Conservation (phyloP, 2,113 vertebrate genomes). For the Kryptolebias marmoratus region DNA sequence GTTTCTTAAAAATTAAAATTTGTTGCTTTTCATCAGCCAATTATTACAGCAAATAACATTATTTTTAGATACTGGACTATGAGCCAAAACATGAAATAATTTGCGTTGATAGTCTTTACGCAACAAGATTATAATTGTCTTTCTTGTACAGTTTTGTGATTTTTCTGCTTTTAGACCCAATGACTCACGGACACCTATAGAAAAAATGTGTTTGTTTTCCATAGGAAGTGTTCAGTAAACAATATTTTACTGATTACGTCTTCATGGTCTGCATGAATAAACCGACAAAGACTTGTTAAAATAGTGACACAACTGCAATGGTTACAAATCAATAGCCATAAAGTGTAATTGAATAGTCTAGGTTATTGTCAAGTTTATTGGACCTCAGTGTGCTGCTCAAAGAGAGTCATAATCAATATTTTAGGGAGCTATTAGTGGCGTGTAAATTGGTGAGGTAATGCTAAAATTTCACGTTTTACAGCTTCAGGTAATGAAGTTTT, state of each 20-base stretch:
- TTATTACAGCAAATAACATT: no score
- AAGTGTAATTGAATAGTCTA: conserved; percentile 38
- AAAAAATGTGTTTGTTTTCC: not conserved
- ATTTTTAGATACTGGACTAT: no score
- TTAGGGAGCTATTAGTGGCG: conserved; percentile 22
- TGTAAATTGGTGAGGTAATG: conserved; percentile 34
- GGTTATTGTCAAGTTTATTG: conserved; percentile 44
- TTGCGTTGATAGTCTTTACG: no score
- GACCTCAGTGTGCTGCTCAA: conserved; percentile 23
- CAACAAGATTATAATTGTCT: not conserved
- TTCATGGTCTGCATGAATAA: conserved; percentile 2
- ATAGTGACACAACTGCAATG: conserved; percentile 19
- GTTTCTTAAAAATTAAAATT: not conserved
- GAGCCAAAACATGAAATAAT: no score
- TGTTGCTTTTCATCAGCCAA: not conserved
- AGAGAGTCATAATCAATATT: conserved; percentile 26
- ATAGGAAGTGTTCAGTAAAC: not conserved
- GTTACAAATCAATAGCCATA: conserved; percentile 37
- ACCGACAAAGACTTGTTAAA: conserved; percentile 23
- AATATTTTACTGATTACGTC: conserved; percentile 8
- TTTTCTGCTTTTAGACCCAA: no score
- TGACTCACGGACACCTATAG: no score
- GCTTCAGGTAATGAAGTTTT: conserved; percentile 23
- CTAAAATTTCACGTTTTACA: conserved; percentile 26
- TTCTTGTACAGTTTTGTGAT: no score